phyloP scores from a whole-genome alignment of 2,113 vertebrate species.

The Narcine bancroftii region DNA sequence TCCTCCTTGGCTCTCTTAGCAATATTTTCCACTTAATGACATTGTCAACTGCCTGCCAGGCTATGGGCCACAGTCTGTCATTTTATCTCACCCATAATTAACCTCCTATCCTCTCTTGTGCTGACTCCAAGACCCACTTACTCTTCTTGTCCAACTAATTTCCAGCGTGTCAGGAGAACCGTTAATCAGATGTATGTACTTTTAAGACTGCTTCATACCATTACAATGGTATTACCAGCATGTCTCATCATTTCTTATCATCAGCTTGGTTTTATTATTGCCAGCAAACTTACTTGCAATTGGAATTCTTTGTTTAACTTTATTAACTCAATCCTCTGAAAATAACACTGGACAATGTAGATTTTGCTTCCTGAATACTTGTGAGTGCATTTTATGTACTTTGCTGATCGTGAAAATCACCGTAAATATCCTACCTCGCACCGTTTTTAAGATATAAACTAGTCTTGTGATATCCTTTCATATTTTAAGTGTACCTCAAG shows the following conservation, averaged over 20 bases:
- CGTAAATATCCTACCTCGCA: no score
- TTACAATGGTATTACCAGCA: not conserved
- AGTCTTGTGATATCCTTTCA: no score
- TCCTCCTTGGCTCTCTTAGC: not conserved
- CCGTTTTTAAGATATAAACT: no score
- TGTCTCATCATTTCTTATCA: not conserved
- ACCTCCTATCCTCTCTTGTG: not conserved
- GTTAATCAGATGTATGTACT: not conserved
- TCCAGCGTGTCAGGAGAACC: not conserved
- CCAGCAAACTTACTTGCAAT: not conserved
- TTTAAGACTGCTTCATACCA: not conserved
- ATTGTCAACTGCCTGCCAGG: not conserved
- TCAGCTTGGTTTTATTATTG: not conserved
- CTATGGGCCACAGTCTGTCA: not conserved
- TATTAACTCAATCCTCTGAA: not conserved
- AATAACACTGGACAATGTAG: no score
- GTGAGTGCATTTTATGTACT: no score
- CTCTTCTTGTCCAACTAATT: not conserved
- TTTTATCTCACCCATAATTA: not conserved
- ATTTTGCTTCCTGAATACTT: no score
- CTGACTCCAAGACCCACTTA: not conserved
- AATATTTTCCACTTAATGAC: slow-evolving; percentile 8
- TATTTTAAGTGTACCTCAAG: no score
- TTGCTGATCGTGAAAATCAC: no score
- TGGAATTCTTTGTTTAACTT: not conserved